A percentile compares a stretch with the other conserved stretches of the same genome.
These are phyloP conservation scores for Cyclina sinensis DNA, from an alignment of 1,140 invertebrate genomes.

Conservation along the genomic window DNA sequence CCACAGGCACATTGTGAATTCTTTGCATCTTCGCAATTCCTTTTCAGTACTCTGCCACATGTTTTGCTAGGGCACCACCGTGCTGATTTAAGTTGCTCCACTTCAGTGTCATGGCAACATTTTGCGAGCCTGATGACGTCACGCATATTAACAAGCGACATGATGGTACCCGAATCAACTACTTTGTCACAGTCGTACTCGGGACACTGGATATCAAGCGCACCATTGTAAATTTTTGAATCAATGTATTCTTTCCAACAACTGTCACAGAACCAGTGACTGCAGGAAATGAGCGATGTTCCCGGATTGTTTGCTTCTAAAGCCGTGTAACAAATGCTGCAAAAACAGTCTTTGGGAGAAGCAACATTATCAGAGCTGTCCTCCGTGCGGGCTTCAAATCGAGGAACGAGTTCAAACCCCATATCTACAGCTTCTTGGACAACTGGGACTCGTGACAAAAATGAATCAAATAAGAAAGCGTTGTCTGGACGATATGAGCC, in stretches of 20 bases:
- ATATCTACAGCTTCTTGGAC: background rate
- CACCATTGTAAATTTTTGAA: conserved; percentile 32
- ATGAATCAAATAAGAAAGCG: background rate
- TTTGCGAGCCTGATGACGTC: conserved; percentile 63
- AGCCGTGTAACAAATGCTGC: conserved; percentile 69
- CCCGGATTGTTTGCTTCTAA: conserved; percentile 35
- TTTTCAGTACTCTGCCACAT: conserved; percentile 73
- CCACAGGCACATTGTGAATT: conserved; percentile 73
- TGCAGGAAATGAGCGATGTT: conserved; percentile 71
- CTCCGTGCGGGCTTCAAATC: background rate
- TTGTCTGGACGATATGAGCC: conserved; percentile 27
- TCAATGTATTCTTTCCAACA: conserved; percentile 76
- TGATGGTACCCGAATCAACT: conserved; percentile 68
- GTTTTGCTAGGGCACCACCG: conserved; percentile 78
- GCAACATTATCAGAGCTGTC: conserved; percentile 27
- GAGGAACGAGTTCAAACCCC: conserved; percentile 19
- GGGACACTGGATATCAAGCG: conserved; percentile 64
- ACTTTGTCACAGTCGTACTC: conserved; percentile 71
- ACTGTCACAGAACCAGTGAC: conserved; percentile 78
- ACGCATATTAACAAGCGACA: conserved; percentile 71
- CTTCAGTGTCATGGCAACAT: conserved; percentile 55
- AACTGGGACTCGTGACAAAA: background rate
- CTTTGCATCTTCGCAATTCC: conserved; percentile 19
- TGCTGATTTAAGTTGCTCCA: conserved; percentile 38
- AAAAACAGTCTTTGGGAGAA: conserved; percentile 52